These are phyloP conservation scores for Cheilosia impressa DNA, from an alignment of 2,888 invertebrate genomes.

Conservation along the genomic window DNA sequence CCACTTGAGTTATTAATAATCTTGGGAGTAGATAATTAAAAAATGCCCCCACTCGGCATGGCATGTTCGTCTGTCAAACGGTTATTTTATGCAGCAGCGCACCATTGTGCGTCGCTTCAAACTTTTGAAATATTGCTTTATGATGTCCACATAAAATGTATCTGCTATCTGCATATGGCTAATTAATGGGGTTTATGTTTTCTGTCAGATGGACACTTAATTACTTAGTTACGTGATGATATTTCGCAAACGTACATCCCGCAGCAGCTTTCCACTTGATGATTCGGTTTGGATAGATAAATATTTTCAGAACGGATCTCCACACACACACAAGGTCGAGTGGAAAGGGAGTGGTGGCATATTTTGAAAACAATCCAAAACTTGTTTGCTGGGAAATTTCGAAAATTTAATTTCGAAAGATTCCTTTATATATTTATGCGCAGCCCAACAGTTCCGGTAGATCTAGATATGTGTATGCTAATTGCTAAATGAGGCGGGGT, in stretches of 20 bases:
- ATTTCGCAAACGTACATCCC: slow-evolving; percentile 41
- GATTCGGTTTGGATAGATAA: not conserved
- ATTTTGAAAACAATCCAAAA: slow-evolving; percentile 61
- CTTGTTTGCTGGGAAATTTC: slow-evolving; percentile 42
- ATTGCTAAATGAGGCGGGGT: slow-evolving; percentile 48
- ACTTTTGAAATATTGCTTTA: slow-evolving; percentile 63
- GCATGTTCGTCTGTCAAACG: slow-evolving; percentile 47
- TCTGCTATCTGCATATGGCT: slow-evolving; percentile 53
- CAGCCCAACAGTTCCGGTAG: slow-evolving; percentile 7
- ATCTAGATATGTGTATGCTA: slow-evolving; percentile 42
- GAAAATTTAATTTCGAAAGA: slow-evolving; percentile 53
- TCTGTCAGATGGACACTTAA: slow-evolving; percentile 72
- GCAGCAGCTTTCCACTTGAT: not conserved
- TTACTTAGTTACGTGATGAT: slow-evolving; percentile 65
- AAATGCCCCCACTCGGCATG: slow-evolving; percentile 14
- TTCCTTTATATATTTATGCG: slow-evolving; percentile 23
- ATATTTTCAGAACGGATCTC: slow-evolving; percentile 5
- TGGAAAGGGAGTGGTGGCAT: slow-evolving; percentile 9
- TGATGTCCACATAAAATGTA: slow-evolving; percentile 60
- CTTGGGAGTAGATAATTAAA: slow-evolving; percentile 47
- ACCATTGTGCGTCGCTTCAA: not conserved
- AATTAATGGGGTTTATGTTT: slow-evolving; percentile 72
- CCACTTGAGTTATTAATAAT: slow-evolving; percentile 65
- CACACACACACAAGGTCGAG: not conserved
- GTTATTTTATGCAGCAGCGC: slow-evolving; percentile 24